Evolutionary conservation across 2,888 invertebrate genomes (phyloP).

Genomic region (Polydrusus pterygomalis): DNA sequence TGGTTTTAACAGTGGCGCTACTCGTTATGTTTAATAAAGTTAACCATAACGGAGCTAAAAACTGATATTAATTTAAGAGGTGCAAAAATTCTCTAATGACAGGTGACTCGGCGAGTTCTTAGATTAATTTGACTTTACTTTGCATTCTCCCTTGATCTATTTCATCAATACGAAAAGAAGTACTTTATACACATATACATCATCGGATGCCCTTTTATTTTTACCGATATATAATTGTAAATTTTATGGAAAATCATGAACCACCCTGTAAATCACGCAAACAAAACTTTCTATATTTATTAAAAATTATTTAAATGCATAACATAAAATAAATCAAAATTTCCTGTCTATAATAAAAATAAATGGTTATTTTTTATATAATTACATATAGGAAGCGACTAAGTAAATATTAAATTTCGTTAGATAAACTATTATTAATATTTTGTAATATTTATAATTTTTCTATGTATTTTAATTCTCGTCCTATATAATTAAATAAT

Average conservation of each 20-base stretch:
- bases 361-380: constrained; percentile 9
- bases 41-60: no score
- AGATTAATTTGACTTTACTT: no score
- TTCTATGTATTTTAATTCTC: background rate
- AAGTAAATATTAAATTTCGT: constrained; percentile 10
- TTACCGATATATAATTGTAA: no score
- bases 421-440: constrained; percentile 8
- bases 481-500: background rate
- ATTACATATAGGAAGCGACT: constrained; percentile 16
- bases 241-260: background rate
- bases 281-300: constrained; percentile 1
- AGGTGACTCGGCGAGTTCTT: no score
- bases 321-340: constrained; percentile 13
- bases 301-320: constrained; percentile 9
- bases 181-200: no score
- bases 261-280: background rate
- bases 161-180: no score
- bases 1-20: no score
- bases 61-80: no score
- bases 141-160: no score
- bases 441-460: constrained; percentile 15
- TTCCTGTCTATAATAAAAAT: constrained; percentile 17
- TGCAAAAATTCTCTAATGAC: no score
- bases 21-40: no score
- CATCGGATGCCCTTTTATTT: no score